phyloP scores from a whole-genome alignment of 2,797 vertebrate species.

The Loris lydekkerianus region DNA sequence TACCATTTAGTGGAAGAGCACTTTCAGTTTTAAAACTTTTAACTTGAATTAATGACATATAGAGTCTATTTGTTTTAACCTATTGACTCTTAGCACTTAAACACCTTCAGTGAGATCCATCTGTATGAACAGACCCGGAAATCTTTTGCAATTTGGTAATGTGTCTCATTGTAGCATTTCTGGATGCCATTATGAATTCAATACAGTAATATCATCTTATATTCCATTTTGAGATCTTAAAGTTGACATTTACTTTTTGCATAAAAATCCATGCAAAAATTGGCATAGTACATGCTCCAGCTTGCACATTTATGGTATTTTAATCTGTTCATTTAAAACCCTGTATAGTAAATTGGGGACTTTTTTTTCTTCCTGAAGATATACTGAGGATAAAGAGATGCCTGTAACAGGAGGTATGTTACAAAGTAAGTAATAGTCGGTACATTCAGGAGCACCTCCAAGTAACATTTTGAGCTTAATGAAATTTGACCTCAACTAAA shows the following conservation, averaged over 20 bases:
- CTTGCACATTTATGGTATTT: constrained; percentile 66
- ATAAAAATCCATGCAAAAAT: constrained; percentile 51
- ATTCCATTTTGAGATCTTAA: constrained; percentile 68
- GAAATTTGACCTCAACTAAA: background rate
- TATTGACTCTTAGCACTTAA: constrained; percentile 82
- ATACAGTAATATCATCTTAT: constrained; percentile 66
- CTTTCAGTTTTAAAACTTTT: constrained; percentile 81
- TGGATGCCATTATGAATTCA: constrained; percentile 71
- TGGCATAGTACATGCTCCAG: constrained; percentile 45
- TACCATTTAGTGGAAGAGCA: constrained; percentile 77
- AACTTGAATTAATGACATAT: constrained; percentile 79
- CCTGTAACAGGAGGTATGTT: constrained; percentile 1
- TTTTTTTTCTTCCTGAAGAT: constrained; percentile 30
- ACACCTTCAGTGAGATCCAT: constrained; percentile 77
- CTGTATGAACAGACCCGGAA: constrained; percentile 54
- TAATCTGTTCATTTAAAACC: constrained; percentile 66
- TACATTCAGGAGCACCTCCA: constrained; percentile 22
- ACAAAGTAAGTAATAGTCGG: constrained; percentile 54
- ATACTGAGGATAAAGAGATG: constrained; percentile 24
- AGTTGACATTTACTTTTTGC: constrained; percentile 69
- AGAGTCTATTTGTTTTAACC: constrained; percentile 82
- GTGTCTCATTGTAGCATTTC: constrained; percentile 67
- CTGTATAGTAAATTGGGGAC: constrained; percentile 61
- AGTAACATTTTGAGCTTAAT: constrained; percentile 29
- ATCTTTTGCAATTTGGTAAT: constrained; percentile 72